Evolutionary conservation across 2,888 invertebrate genomes (phyloP).

Genomic region (Lissonota sp.): DNA sequence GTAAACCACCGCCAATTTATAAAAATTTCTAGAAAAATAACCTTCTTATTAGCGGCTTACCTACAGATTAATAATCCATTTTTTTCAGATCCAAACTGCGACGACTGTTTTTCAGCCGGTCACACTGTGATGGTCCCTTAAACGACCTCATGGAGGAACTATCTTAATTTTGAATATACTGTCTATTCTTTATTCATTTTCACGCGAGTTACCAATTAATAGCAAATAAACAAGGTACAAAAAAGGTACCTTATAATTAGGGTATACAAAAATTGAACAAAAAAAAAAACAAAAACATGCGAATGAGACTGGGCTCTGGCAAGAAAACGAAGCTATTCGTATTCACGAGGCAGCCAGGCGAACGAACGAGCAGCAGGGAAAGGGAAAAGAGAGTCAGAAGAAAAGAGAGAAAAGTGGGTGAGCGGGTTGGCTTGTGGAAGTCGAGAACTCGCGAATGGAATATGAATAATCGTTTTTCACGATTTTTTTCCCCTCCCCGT

Average conservation of each 20-base stretch:
- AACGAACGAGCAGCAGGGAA: slow-evolving; percentile 36
- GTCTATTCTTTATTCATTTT: no score
- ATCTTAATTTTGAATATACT: no score
- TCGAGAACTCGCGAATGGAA: slow-evolving; percentile 62
- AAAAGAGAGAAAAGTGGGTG: slow-evolving; percentile 9
- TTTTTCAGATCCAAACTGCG: no score
- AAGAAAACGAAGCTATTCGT: slow-evolving; percentile 61
- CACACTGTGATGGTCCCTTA: no score
- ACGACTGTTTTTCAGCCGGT: no score
- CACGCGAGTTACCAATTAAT: no score
- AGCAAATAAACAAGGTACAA: slow-evolving; percentile 15
- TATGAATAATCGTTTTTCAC: slow-evolving; percentile 63
- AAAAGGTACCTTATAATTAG: slow-evolving; percentile 12
- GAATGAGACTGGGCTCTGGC: slow-evolving; percentile 30
- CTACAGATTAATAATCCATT: no score
- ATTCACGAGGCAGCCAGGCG: slow-evolving; percentile 49
- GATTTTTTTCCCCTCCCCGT: slow-evolving; percentile 48
- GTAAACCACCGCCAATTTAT: no score
- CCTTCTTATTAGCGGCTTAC: no score
- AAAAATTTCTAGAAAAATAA: no score
- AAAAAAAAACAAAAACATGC: slow-evolving; percentile 12
- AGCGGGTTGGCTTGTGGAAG: slow-evolving; percentile 44
- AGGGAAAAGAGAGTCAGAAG: slow-evolving; percentile 27
- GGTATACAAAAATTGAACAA: not conserved
- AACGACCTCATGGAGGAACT: no score